Evolutionary conservation across 2,888 invertebrate species (phyloP), one percentile per base, ranked within the genome.

Genomic region (Xylophagus ater): DNA sequence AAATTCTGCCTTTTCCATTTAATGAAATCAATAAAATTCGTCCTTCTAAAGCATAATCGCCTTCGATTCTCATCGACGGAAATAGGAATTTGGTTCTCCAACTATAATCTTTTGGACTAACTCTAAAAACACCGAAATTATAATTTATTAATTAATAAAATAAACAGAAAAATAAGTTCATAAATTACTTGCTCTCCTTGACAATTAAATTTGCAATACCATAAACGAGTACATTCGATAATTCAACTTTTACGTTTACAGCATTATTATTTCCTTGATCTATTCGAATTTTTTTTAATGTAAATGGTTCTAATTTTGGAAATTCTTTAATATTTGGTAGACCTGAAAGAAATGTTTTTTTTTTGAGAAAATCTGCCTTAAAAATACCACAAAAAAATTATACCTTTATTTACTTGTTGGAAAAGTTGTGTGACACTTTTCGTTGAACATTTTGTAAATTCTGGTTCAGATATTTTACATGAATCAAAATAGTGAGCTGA

Each of bases 221-320:
- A 20, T 72, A 64, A 12, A 81, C 74, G 21, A 71, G 73, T 24
- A 80, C 76, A 58, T 81, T 73, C 49, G 76, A 71, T 40, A 81
- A 62, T 20, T 81, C 79, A 24, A 81, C 79, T 56, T 81, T 81
- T 1, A 81, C 74, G 51, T 76, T 79, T 5, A 81, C 80, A 4
- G 81, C 81, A 25, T 81, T 79, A 40, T 56, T 62, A 37, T 77
- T 76, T 41, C 81, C 81, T 67, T 81, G 79, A 26, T 78, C 64
- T 53, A 81, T 79, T 60, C 74, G 70, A 52, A 81, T 74, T 60
- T 73, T 71, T 30, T 74, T 74, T 37, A 81, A 69, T 50, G 74
- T 69, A 41, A 81, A 60, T 2, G 81, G 81, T 38, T 56, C 53
- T 40, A 65, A 47, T 6, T 63, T 64, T 14, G 62, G 62, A 39